Conservation (phyloP, 1,140 invertebrate genomes). For the Cydia splendana region DNA sequence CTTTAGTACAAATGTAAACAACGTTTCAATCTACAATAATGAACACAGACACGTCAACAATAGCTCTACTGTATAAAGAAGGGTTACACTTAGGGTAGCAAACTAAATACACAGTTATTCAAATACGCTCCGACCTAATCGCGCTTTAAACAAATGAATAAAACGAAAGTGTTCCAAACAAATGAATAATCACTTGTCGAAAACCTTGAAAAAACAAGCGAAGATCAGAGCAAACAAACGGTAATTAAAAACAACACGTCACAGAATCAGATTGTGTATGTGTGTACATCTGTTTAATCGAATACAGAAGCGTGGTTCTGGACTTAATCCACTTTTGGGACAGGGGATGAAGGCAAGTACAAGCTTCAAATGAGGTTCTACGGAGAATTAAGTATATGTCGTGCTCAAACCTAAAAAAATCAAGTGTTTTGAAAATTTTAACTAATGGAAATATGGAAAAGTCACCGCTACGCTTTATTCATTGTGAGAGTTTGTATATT, state of each 20-base stretch:
- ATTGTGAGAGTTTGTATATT: too few relatives aligned
- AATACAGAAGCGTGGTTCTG: not conserved
- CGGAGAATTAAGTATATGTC: too few relatives aligned
- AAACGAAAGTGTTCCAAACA: constrained; percentile 1
- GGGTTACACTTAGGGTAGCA: too few relatives aligned
- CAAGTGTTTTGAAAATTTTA: too few relatives aligned
- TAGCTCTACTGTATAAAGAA: too few relatives aligned
- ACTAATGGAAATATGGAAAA: too few relatives aligned
- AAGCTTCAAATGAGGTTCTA: not conserved
- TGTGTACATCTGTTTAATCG: constrained; percentile 15
- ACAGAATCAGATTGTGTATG: constrained; percentile 14
- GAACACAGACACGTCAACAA: too few relatives aligned
- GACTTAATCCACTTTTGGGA: constrained; percentile 18
- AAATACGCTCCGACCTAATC: not conserved
- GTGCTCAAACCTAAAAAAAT: too few relatives aligned
- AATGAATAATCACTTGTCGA: not conserved
- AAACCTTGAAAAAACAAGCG: constrained; percentile 10
- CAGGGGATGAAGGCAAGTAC: not conserved
- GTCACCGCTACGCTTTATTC: too few relatives aligned
- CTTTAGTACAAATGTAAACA: too few relatives aligned
- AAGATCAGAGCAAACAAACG: constrained; percentile 8
- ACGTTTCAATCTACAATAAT: too few relatives aligned
- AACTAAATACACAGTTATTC: not conserved
- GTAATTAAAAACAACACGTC: constrained; percentile 28
- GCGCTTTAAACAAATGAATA: not conserved